A percentile compares a stretch with the other conserved stretches of the same genome.
phyloP scores from a whole-genome alignment of 2,888 invertebrate species.

The Clostera curtula region DNA sequence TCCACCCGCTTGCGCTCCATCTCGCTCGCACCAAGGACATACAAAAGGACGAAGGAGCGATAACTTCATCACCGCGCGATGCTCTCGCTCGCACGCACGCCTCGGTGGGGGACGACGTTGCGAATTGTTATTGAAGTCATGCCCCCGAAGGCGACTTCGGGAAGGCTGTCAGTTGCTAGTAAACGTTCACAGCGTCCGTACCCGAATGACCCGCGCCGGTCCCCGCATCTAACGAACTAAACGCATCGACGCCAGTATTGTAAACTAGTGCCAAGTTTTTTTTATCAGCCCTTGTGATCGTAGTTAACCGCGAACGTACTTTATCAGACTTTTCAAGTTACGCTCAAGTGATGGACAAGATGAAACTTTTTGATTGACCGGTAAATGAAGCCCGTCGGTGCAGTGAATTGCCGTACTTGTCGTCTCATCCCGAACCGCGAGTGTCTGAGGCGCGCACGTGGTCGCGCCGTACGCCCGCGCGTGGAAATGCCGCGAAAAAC shows the following conservation, averaged over 20 bases:
- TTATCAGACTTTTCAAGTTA: constrained; percentile 36
- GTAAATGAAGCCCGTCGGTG: constrained; percentile 17
- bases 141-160: constrained; percentile 75
- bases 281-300: constrained; percentile 47
- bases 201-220: constrained; percentile 55
- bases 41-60: constrained; percentile 77
- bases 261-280: constrained; percentile 57
- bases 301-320: constrained; percentile 23
- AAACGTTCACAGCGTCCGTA: constrained; percentile 70
- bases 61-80: constrained; percentile 70
- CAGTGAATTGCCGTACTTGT: constrained; percentile 16
- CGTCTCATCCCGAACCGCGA: constrained; percentile 20
- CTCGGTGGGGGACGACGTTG: constrained; percentile 74
- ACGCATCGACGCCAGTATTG: constrained; percentile 35
- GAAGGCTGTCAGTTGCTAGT: constrained; percentile 74
- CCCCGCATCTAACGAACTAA: constrained; percentile 48
- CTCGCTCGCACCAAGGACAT: constrained; percentile 69
- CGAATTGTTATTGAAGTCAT: constrained; percentile 76
- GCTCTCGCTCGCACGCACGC: constrained; percentile 68
- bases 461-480: constrained; percentile 50
- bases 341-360: constrained; percentile 27
- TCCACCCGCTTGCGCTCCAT: constrained; percentile 40
- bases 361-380: constrained; percentile 37
- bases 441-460: constrained; percentile 68
- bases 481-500: constrained; percentile 70